These are phyloP conservation scores for Amblyteles armatorius DNA, from an alignment of 2,888 invertebrate genomes.

Conservation along the genomic window DNA sequence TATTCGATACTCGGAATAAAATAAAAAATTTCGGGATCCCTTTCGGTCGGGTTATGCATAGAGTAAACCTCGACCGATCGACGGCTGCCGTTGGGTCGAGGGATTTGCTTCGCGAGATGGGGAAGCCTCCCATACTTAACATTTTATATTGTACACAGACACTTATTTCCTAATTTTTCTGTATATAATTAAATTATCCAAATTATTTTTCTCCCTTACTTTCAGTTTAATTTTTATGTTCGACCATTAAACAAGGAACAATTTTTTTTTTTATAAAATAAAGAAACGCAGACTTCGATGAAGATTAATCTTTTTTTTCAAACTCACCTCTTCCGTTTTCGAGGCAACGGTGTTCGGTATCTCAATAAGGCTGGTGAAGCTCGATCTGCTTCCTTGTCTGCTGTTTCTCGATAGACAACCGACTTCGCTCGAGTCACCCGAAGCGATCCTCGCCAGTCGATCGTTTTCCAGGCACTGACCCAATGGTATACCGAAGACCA, in stretches of 20 bases:
- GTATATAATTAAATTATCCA: neutral
- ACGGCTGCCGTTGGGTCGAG: conserved; percentile 4
- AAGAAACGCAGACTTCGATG: neutral
- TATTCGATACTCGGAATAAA: no score
- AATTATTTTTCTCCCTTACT: no score
- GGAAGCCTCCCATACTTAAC: neutral
- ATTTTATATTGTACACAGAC: no score
- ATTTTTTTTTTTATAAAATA: no score
- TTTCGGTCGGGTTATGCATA: no score
- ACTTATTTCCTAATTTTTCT: no score
- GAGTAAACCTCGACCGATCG: neutral
- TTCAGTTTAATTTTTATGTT: no score
- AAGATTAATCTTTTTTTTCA: neutral
- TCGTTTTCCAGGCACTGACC: conserved; percentile 94
- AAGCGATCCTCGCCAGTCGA: conserved; percentile 85
- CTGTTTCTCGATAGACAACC: conserved; percentile 83
- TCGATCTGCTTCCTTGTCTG: conserved; percentile 89
- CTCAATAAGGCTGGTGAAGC: conserved; percentile 90
- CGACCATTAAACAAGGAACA: no score
- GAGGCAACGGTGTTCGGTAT: conserved; percentile 81
- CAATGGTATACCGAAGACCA: conserved; percentile 94
- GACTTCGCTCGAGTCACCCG: conserved; percentile 79
- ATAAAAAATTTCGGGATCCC: no score
- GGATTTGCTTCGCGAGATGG: conserved; percentile 1
- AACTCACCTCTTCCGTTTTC: conserved; percentile 87